Evolutionary conservation across 2,797 vertebrate species (phyloP), one percentile per base, ranked within the genome.

Genomic region (Leptatherina wallacei): DNA sequence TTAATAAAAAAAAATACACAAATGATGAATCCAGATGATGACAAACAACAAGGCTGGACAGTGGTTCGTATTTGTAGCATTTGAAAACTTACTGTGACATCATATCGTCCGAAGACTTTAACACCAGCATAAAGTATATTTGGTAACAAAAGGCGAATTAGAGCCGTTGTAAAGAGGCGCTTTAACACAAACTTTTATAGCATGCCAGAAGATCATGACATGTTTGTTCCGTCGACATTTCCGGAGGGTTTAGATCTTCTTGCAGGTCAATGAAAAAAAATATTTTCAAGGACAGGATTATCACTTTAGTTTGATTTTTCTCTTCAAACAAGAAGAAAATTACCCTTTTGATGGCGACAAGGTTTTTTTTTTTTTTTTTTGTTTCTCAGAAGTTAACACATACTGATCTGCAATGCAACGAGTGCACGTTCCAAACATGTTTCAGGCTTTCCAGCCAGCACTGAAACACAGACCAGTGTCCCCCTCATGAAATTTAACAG

Each of bases 1-100:
- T 82, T 81, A 77, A 80, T 71, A 81, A 85, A 77, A 78, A 84
- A 80, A 59, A 75, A 58, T 72, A 81, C 35, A 81, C 56, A 80
- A 80, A 66, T 27, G 61, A 80, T 77, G 61, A 77, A 65, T 75
- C 73, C 73, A 84, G 76, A 82, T 78, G 57, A 65, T 33, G 62
- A 69, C 68, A 76, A 67, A 76, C 68, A 63, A 85, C 68, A 63
- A 85, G 65, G 82, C 58, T 85, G 82, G 78, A 82, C 74, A 77
- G 61, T 79, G 70, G 69, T 77, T 82, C 71, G 65, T 73, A 77
- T 73, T 61, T 65, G 32, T 64, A 80, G 69, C 54, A 71, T 79
- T 81, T 65, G 65, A 82, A 75, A 83, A 59, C 4, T 51, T 55
- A 55, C 62, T 62, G 73, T 75, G 73, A 81, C 71, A 73, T 78